Evolutionary conservation across 2,888 invertebrate genomes (phyloP), one percentile per base, ranked within the genome.

Genomic region (Gymnoscelis rufifasciata): DNA sequence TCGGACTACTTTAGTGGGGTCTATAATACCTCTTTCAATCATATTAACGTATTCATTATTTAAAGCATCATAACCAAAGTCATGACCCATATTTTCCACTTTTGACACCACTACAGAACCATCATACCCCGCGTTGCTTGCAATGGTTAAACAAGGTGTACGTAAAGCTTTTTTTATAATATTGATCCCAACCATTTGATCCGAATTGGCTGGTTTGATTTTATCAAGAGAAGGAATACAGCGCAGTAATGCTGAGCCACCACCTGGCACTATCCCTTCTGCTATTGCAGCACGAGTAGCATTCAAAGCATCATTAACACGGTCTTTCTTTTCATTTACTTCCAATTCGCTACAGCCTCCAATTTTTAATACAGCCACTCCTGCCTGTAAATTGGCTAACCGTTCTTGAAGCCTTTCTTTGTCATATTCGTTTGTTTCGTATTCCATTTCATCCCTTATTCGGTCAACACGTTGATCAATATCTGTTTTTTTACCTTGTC

Each of bases 221-320:
- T 66, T 69, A 4, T 93, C 91, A 23, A 98, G 83, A 27, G 89
- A 82, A 31, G 93, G 90, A 46, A 95, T 91, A 75, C 96, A 95
- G 54, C 96, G 90, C 15, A 98, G 80, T 10, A 98, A 90, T 35
- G 98, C 97, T 58, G 94, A 93, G 46, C 97, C 97, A 77, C 98
- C 98, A 51, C 98, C 98, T 47, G 97, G 95, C 54, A 98, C 97
- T 69, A 98, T 96, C 36, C 98, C 98, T 88, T 98, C 98, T 74
- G 97, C 95, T 51, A 98, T 93, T 26, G 98, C 98, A 40, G 98
- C 97, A 37, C 96, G 90, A 0, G 98, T 98, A 19, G 98, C 98
- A 76, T 97, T 96, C 4, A 98, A 88, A 1, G 98, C 98, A 83
- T 98, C 98, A 67, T 95, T 95, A 0, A 98, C 96, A 36, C 98